phyloP scores from a whole-genome alignment of 2,113 vertebrate genomes.

The Carassius auratus region DNA sequence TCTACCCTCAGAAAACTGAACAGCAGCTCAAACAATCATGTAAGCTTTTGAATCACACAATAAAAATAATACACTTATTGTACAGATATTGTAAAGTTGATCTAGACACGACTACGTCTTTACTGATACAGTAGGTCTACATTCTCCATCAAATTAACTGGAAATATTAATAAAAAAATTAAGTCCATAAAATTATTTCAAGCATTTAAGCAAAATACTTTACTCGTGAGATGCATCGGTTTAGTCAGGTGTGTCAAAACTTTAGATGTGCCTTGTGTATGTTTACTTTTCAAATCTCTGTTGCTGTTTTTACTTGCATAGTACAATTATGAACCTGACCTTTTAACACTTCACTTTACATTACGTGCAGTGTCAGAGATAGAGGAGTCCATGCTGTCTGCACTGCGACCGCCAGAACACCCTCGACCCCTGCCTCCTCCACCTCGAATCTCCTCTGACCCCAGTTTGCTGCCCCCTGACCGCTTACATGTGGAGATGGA shows the following conservation, averaged over 20 bases:
- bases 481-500: conserved; percentile 94
- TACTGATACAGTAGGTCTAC: neutral
- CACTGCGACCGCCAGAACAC: conserved; percentile 83
- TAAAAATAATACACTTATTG: too few relatives aligned
- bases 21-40: conserved; percentile 94
- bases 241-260: neutral
- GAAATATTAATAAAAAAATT: too few relatives aligned
- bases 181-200: too few relatives aligned
- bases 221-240: neutral
- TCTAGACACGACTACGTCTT: neutral
- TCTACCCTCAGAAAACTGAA: conserved; percentile 96
- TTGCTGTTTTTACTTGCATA: neutral
- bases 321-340: neutral
- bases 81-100: neutral
- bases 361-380: conserved; percentile 88
- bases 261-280: neutral
- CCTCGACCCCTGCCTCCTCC: conserved; percentile 61
- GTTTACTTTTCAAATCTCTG: neutral
- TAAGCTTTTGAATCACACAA: conserved; percentile 71
- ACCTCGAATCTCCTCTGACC: conserved; percentile 79
- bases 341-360: neutral
- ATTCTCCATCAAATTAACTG: too few relatives aligned
- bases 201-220: neutral
- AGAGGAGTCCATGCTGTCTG: conserved; percentile 92
- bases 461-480: conserved; percentile 91